Percentiles rank a stretch among this genome's conserved stretches.
Evolutionary conservation across 2,113 vertebrate genomes (phyloP).

Genomic region (Ursus arctos): DNA sequence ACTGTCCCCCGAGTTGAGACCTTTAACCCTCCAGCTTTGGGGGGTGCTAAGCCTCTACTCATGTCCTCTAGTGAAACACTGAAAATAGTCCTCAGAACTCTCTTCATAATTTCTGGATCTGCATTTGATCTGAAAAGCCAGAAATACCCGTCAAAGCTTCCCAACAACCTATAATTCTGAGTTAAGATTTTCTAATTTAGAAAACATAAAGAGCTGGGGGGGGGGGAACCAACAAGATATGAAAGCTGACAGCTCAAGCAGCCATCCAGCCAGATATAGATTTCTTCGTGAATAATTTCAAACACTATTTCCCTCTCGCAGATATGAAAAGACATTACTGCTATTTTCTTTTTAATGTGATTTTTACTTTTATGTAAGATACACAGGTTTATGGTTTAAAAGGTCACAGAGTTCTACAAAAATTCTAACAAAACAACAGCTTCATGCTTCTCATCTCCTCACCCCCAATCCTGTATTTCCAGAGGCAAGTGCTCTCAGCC

Average conservation of each 20-base stretch:
- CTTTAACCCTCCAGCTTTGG: background rate
- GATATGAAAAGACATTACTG: background rate
- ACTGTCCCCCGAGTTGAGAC: background rate
- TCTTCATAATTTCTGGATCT: conserved; percentile 58
- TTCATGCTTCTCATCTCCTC: background rate
- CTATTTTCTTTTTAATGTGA: conserved; percentile 6
- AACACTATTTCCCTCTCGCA: background rate
- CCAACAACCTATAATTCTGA: conserved; percentile 69
- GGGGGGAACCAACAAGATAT: background rate
- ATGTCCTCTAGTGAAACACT: background rate
- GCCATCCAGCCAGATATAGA: background rate
- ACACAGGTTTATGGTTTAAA: background rate
- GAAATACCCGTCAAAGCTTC: conserved; percentile 49
- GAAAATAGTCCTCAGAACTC: background rate
- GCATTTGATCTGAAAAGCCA: conserved; percentile 49
- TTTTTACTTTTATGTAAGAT: conserved; percentile 44
- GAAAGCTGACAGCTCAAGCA: background rate
- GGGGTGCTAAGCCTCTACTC: background rate
- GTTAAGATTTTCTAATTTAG: conserved; percentile 64
- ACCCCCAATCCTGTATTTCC: background rate
- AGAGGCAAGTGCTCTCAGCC: background rate
- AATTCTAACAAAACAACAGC: conserved; percentile 9
- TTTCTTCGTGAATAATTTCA: background rate
- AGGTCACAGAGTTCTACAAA: background rate
- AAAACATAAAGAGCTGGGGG: background rate